Evolutionary conservation across 2,888 invertebrate genomes (phyloP).

Genomic region (Chaetogeoica ovagalla): DNA sequence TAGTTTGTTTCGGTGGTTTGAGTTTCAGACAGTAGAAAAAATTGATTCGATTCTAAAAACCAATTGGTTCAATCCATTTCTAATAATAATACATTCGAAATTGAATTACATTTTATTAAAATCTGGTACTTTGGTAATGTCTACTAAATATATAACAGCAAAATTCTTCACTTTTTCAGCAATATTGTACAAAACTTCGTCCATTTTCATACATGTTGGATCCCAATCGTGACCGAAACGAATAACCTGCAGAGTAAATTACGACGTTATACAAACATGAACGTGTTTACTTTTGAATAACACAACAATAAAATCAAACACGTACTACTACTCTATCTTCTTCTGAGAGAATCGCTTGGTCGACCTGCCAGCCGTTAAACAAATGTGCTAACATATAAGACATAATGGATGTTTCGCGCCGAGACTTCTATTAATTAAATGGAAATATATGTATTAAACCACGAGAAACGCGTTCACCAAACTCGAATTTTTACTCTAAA

Average conservation of each 20-base stretch:
- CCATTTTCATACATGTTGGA: constrained; percentile 99
- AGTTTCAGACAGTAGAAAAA: too few relatives aligned
- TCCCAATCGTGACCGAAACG: constrained; percentile 99
- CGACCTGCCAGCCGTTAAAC: constrained; percentile 99
- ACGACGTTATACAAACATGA: too few relatives aligned
- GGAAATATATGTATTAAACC: not conserved
- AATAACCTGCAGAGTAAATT: constrained; percentile 70
- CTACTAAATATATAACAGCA: constrained; percentile 95
- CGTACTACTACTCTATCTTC: constrained; percentile 96
- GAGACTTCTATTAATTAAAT: not conserved
- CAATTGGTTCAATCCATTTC: too few relatives aligned
- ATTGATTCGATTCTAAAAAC: too few relatives aligned
- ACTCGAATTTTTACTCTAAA: not conserved
- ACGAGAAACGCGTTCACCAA: not conserved
- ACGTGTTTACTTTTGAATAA: not conserved
- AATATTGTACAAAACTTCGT: constrained; percentile 93
- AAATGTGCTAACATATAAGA: constrained; percentile 99
- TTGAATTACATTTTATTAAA: constrained; percentile 92
- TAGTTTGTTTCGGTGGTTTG: too few relatives aligned
- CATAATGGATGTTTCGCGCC: constrained; percentile 66
- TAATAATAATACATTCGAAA: constrained; percentile 56
- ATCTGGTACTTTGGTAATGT: constrained; percentile 96
- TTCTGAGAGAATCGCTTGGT: constrained; percentile 97
- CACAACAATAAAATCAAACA: constrained; percentile 56
- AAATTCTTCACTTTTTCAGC: constrained; percentile 99